Evolutionary conservation across 2,797 vertebrate species (phyloP).

Genomic region (Argya squamiceps): DNA sequence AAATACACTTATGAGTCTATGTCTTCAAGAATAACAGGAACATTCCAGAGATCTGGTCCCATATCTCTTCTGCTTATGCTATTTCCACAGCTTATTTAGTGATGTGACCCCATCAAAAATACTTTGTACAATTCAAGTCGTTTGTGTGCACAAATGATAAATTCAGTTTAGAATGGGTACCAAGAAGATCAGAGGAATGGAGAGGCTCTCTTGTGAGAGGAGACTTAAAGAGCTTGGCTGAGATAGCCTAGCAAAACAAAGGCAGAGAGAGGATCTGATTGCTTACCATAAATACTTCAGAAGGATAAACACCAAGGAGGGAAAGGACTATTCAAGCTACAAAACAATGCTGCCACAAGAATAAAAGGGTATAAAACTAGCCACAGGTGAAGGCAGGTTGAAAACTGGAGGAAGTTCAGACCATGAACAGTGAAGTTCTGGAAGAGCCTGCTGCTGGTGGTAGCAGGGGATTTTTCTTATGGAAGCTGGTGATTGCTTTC

Average conservation of each 20-base stretch:
- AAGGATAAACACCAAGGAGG: conserved; percentile 2
- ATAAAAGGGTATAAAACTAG: not conserved
- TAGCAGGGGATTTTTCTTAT: not conserved
- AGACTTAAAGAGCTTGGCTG: conserved; percentile 56
- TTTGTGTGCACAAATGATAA: not conserved
- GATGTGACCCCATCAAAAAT: not conserved
- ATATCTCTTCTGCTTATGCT: not conserved
- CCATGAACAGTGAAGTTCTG: not conserved
- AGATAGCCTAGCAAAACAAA: conserved; percentile 32
- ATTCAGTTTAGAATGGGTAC: not conserved
- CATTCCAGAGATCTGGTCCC: not conserved
- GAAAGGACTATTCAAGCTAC: not conserved
- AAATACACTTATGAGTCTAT: not conserved
- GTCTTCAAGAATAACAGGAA: not conserved
- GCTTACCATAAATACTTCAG: conserved; percentile 29
- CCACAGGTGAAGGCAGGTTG: not conserved
- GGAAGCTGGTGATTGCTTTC: not conserved
- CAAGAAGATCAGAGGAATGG: conserved; percentile 27
- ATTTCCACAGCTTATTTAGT: not conserved
- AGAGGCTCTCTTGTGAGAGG: conserved; percentile 6
- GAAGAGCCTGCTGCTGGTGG: not conserved
- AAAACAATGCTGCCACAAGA: not conserved
- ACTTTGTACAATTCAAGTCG: not conserved
- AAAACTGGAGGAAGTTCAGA: not conserved
- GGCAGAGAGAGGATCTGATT: not conserved